Evolutionary conservation across 2,113 vertebrate genomes (phyloP).

Genomic region (Coptodon rendalli): DNA sequence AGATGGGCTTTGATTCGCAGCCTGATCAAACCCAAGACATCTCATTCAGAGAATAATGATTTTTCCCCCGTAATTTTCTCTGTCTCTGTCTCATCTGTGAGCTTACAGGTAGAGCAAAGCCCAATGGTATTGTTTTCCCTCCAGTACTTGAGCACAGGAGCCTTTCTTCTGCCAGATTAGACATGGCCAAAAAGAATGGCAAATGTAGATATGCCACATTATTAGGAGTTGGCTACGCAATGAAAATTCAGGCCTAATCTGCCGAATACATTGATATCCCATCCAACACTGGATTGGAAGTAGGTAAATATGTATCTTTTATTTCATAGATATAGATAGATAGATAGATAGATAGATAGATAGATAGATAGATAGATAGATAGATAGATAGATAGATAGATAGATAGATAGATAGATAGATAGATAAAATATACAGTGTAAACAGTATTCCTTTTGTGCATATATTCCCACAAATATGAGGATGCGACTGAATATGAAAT

Average conservation of each 20-base stretch:
- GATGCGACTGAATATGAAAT: constrained; percentile 12
- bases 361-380: background rate
- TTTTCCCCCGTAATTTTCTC: constrained; percentile 70
- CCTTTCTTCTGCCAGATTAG: constrained; percentile 74
- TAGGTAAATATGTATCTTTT: constrained; percentile 43
- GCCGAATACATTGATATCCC: background rate
- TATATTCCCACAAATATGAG: background rate
- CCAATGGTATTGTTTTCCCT: constrained; percentile 75
- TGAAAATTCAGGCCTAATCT: constrained; percentile 15
- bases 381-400: background rate
- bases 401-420: background rate
- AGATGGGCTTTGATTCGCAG: constrained; percentile 97
- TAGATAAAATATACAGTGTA: background rate
- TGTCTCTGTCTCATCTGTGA: constrained; percentile 70
- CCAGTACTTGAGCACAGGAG: constrained; percentile 54
- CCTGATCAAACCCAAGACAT: constrained; percentile 96
- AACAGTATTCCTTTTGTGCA: constrained; percentile 12
- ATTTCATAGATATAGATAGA: background rate
- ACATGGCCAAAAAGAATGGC: constrained; percentile 70
- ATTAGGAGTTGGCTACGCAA: constrained; percentile 45
- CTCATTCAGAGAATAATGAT: constrained; percentile 98
- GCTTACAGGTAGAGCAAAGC: constrained; percentile 76
- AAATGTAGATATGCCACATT: constrained; percentile 65
- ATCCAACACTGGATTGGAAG: background rate
- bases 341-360: background rate